Conservation (phyloP, 2,888 invertebrate species). For the Julus scandinavius region DNA sequence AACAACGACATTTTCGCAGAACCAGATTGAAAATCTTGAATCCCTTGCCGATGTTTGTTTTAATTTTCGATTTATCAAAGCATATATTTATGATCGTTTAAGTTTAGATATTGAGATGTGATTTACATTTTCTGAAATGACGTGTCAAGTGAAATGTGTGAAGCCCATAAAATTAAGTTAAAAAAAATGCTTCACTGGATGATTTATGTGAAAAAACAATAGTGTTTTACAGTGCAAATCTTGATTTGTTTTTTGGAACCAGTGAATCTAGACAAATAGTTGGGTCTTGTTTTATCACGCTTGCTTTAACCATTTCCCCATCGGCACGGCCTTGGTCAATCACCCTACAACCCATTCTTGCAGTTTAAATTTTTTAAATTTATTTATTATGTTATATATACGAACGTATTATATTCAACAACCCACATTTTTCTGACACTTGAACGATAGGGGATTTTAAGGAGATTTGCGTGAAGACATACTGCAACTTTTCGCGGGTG, state of each 20-base stretch:
- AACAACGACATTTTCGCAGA: no score
- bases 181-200: not conserved
- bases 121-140: not conserved
- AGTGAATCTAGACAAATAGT: not conserved
- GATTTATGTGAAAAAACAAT: conserved; percentile 37
- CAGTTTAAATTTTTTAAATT: not conserved
- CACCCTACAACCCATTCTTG: not conserved
- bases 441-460: conserved; percentile 7
- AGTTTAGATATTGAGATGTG: not conserved
- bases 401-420: not conserved
- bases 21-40: not conserved
- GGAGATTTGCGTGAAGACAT: not conserved
- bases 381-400: not conserved
- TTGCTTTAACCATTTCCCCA: not conserved
- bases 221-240: not conserved
- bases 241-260: not conserved
- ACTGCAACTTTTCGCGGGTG: not conserved
- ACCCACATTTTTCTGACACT: not conserved
- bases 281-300: not conserved
- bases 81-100: not conserved
- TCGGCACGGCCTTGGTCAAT: not conserved
- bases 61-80: not conserved
- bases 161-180: not conserved
- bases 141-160: not conserved
- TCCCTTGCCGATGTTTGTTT: not conserved